Evolutionary conservation across 2,113 vertebrate species (phyloP).

Genomic region (Corythoichthys intestinalis): DNA sequence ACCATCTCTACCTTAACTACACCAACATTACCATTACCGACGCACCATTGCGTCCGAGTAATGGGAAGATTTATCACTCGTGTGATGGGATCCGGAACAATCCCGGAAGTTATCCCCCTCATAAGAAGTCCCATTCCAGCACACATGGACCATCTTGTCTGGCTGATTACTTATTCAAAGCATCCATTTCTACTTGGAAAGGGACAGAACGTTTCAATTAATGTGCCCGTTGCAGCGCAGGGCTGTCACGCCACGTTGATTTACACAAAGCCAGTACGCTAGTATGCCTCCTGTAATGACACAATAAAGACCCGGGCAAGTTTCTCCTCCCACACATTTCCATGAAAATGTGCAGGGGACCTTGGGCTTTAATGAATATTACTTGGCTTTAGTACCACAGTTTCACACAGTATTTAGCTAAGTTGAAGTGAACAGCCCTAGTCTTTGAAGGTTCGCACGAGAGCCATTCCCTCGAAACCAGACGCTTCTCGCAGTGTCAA

Average conservation of each 20-base stretch:
- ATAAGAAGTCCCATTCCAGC: constrained; percentile 25
- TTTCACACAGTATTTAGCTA: constrained; percentile 49
- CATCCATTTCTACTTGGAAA: constrained; percentile 44
- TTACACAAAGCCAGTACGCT: constrained; percentile 8
- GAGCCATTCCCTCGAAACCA: background rate
- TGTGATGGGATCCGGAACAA: constrained; percentile 49
- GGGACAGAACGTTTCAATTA: constrained; percentile 46
- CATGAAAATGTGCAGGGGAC: constrained; percentile 21
- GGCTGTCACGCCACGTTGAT: constrained; percentile 29
- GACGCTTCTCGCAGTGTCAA: no score
- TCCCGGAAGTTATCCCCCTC: constrained; percentile 36
- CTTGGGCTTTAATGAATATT: constrained; percentile 27
- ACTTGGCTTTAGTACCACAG: constrained; percentile 29
- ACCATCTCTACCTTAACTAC: constrained; percentile 66
- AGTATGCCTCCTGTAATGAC: constrained; percentile 22
- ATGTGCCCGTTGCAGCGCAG: constrained; percentile 26
- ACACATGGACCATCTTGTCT: constrained; percentile 29
- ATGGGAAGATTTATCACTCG: constrained; percentile 61
- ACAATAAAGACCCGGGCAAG: constrained; percentile 36
- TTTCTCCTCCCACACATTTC: constrained; percentile 28
- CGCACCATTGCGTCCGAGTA: constrained; percentile 63
- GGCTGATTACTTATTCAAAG: constrained; percentile 33
- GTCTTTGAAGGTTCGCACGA: constrained; percentile 44
- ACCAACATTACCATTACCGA: constrained; percentile 69
- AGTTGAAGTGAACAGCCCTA: constrained; percentile 60